Evolutionary conservation across 2,113 vertebrate species (phyloP).

Genomic region (Jaculus jaculus): DNA sequence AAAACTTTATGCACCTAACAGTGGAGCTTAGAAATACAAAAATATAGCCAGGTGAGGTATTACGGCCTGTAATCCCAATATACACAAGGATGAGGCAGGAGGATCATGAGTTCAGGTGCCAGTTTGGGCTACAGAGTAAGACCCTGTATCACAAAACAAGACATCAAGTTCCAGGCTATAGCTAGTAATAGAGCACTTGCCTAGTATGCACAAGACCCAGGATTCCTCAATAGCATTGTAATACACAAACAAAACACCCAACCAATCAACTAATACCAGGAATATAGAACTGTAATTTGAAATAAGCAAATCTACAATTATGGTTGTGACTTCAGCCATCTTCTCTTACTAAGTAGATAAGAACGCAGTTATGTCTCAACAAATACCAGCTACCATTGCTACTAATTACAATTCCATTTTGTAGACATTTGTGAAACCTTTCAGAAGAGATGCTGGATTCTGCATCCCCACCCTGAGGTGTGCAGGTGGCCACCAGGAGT

Average conservation of each 20-base stretch:
- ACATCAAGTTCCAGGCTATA: not conserved
- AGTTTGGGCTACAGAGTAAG: not conserved
- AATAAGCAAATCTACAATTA: not conserved
- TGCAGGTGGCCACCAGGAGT: rapidly evolving
- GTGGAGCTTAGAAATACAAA: not conserved
- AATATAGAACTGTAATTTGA: not conserved
- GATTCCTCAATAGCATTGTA: too few relatives aligned
- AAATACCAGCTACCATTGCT: not conserved
- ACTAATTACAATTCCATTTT: not conserved
- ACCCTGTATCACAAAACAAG: not conserved
- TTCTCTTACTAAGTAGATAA: not conserved
- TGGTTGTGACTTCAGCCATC: not conserved
- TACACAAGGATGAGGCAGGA: not conserved
- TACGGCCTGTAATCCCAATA: not conserved
- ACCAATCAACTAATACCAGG: not conserved
- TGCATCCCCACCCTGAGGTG: not conserved
- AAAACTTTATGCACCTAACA: not conserved
- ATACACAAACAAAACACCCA: not conserved
- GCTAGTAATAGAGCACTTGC: not conserved
- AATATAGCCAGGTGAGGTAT: not conserved
- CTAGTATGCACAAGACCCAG: not conserved
- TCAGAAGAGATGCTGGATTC: not conserved
- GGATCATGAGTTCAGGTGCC: not conserved
- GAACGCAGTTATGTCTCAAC: not conserved
- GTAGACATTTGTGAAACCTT: not conserved